Evolutionary conservation across 2,797 vertebrate species (phyloP), one percentile per base, ranked within the genome.

Genomic region (Acipenser ruthenus): DNA sequence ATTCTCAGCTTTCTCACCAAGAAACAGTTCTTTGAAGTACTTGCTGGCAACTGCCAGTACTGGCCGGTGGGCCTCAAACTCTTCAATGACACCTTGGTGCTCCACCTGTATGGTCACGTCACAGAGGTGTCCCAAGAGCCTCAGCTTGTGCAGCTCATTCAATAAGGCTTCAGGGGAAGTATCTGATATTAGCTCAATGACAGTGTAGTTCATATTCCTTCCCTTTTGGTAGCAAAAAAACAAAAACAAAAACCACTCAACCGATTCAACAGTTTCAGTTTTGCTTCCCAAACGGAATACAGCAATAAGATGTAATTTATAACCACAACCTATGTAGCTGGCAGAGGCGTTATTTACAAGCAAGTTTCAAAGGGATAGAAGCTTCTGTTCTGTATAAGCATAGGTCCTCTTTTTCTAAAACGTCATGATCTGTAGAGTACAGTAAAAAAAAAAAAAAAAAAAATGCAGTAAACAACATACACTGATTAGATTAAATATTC

Each of bases 31-130:
- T 77, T 89, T 94, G 77, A 99, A 99, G 80, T 95, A 98, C 67
- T 93, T 92, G 66, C 97, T 97, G 50, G 94, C 93, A 5, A 96
- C 95, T 0, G 95, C 97, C 0, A 99, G 79, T 37, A 99, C 92
- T 9, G 94, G 87, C 77, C 92, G 93, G 77, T 99, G 97, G 11
- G 93, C 95, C 60, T 87, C 86, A 52, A 99, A 99, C 69, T 94
- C 93, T 10, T 91, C 81, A 1, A 87, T 75, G 1, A 92, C 83
- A 0, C 94, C 95, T 70, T 93, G 86, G 70, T 88, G 87, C 75
- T 95, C 91, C 55, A 97, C 93, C 0, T 92, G 92, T 18, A 99
- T 91, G 0, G 93, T 95, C 9, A 97, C 83, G 0, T 99, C 97
- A 63, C 93, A 96, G 49, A 99, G 85, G 60, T 90, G 92, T 2